These are phyloP conservation scores for Myotis brandtii DNA, from an alignment of 2,113 vertebrate genomes.

Conservation along the genomic window DNA sequence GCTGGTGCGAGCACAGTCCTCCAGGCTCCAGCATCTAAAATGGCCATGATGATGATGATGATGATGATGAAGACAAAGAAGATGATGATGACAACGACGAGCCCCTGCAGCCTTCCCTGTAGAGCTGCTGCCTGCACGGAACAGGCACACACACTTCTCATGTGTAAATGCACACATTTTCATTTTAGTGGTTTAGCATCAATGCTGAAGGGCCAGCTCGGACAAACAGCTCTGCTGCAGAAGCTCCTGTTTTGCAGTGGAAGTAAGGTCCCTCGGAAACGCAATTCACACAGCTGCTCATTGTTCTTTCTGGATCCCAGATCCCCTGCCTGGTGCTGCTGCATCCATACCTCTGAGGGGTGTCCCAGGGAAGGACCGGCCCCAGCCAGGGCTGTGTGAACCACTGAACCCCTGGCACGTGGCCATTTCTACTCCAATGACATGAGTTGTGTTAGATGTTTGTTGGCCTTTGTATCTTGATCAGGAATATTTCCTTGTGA, in stretches of 20 bases:
- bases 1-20: background rate
- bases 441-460: background rate
- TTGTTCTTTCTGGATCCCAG: background rate
- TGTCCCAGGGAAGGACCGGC: background rate
- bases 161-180: background rate
- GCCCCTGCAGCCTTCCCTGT: background rate
- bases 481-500: constrained; percentile 30
- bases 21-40: background rate
- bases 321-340: background rate
- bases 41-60: background rate
- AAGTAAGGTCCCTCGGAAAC: background rate
- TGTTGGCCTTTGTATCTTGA: background rate
- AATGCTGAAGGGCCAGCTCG: background rate
- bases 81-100: background rate
- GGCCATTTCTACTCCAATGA: background rate
- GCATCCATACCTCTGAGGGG: background rate
- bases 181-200: background rate
- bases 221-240: background rate
- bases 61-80: background rate
- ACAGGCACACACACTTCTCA: background rate
- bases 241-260: background rate
- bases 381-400: background rate
- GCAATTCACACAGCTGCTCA: background rate
- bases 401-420: background rate
- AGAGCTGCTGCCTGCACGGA: background rate